A percentile compares a stretch with the other conserved stretches of the same genome.
Conservation (phyloP, 2,888 invertebrate species). For the Xylota sylvarum region DNA sequence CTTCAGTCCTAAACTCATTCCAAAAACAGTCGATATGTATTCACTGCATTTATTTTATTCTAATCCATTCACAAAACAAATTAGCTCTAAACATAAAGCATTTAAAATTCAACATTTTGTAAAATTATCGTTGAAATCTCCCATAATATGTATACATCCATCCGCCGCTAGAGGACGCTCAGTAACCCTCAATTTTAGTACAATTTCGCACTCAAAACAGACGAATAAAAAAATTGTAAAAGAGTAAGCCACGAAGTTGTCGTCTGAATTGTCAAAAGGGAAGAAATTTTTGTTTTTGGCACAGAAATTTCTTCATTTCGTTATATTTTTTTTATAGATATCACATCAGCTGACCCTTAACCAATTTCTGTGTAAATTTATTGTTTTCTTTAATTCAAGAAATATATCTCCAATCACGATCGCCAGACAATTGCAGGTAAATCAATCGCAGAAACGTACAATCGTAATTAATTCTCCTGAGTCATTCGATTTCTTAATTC, state of each 20-base stretch:
- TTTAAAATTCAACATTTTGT: no score
- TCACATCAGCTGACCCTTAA: slow-evolving; percentile 45
- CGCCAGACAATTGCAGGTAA: slow-evolving; percentile 44
- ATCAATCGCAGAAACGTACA: slow-evolving; percentile 4
- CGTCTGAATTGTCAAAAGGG: slow-evolving; percentile 68
- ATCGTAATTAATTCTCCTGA: slow-evolving; percentile 44
- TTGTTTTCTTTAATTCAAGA: slow-evolving; percentile 21
- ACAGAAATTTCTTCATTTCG: slow-evolving; percentile 62
- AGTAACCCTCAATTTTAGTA: slow-evolving; percentile 25
- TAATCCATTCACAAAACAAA: no score
- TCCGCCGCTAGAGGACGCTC: background rate
- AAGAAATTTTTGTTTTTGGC: slow-evolving; percentile 69
- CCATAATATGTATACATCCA: background rate
- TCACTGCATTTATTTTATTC: no score
- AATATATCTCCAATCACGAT: slow-evolving; percentile 20
- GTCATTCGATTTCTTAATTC: slow-evolving; percentile 63
- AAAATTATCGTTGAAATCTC: no score
- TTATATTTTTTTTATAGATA: slow-evolving; percentile 65
- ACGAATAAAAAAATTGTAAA: slow-evolving; percentile 49
- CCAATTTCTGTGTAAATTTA: slow-evolving; percentile 53
- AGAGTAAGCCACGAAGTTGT: slow-evolving; percentile 54
- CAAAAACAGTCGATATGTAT: no score
- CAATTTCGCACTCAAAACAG: slow-evolving; percentile 26
- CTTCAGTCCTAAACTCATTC: no score
- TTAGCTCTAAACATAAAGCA: no score